Percentiles rank a stretch among this genome's conserved stretches.
Evolutionary conservation across 2,888 invertebrate species (phyloP).

Genomic region (Amphipyra berbera): DNA sequence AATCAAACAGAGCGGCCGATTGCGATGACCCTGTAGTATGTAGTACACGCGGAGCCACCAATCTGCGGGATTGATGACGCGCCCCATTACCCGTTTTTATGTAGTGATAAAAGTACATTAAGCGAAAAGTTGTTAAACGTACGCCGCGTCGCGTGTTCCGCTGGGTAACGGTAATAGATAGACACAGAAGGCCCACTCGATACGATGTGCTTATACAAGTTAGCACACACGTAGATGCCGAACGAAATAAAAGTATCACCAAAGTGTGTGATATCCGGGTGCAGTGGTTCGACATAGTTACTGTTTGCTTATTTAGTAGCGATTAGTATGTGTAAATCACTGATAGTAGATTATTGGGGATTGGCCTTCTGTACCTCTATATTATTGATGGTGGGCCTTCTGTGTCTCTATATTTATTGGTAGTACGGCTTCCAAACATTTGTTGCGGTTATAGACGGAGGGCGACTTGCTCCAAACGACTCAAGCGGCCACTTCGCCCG

Average conservation of each 20-base stretch:
- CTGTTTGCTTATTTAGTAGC: not conserved
- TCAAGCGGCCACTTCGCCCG: conserved; percentile 9
- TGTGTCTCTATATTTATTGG: not conserved
- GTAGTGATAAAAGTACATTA: conserved; percentile 43
- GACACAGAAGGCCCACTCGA: conserved; percentile 11
- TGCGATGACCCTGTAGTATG: conserved; percentile 12
- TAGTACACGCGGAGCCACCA: conserved; percentile 5
- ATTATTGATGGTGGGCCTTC: conserved; percentile 4
- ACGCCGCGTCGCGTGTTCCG: conserved; percentile 1
- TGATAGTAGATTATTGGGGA: not conserved
- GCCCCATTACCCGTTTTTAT: conserved; percentile 34
- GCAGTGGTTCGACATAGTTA: no score
- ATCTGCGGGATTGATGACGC: conserved; percentile 36
- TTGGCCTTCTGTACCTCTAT: conserved; percentile 4
- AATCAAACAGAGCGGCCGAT: conserved; percentile 46
- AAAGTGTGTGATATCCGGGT: no score
- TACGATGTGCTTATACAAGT: not conserved
- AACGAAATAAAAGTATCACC: not conserved
- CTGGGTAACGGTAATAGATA: not conserved
- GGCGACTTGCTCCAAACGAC: conserved; percentile 17
- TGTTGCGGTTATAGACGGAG: conserved; percentile 24
- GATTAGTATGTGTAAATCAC: not conserved
- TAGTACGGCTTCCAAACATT: conserved; percentile 16
- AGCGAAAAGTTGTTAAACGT: conserved; percentile 34
- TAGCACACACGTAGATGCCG: not conserved